Percentiles rank a stretch among this genome's conserved stretches.
Evolutionary conservation across 2,797 vertebrate species (phyloP).

Genomic region (Cyclura pinguis): DNA sequence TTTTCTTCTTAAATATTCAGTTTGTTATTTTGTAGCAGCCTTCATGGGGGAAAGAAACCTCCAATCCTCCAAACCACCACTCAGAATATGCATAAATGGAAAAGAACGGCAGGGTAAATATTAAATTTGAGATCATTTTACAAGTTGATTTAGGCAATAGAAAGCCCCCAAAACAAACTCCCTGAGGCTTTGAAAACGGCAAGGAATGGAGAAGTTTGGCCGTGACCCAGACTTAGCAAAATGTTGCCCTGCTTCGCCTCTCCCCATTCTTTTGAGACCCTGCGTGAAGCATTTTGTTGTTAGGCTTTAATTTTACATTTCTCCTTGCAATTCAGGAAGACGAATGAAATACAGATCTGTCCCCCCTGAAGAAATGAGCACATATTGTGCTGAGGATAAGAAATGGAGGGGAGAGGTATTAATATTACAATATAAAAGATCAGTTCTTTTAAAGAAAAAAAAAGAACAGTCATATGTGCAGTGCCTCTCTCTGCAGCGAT

Average conservation of each 20-base stretch:
- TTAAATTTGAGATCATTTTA: conserved; percentile 68
- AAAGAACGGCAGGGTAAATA: conserved; percentile 56
- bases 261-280: conserved; percentile 67
- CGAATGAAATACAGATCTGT: conserved; percentile 76
- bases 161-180: conserved; percentile 75
- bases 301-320: conserved; percentile 73
- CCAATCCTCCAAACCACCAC: background rate
- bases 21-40: conserved; percentile 46
- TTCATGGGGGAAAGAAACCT: background rate
- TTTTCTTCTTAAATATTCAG: conserved; percentile 32
- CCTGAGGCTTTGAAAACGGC: conserved; percentile 65
- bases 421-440: conserved; percentile 36
- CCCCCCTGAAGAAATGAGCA: conserved; percentile 71
- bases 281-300: conserved; percentile 71
- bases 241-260: conserved; percentile 67
- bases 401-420: conserved; percentile 52
- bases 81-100: conserved; percentile 40
- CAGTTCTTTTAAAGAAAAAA: conserved; percentile 23
- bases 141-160: conserved; percentile 62
- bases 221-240: conserved; percentile 68
- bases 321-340: conserved; percentile 55
- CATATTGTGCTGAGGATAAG: conserved; percentile 61
- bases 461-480: conserved; percentile 48
- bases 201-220: conserved; percentile 69
- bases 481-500: conserved; percentile 53